Evolutionary conservation across 1,140 invertebrate genomes (phyloP), one percentile per base, ranked within the genome.

Genomic region (Ridgeia piscesae): DNA sequence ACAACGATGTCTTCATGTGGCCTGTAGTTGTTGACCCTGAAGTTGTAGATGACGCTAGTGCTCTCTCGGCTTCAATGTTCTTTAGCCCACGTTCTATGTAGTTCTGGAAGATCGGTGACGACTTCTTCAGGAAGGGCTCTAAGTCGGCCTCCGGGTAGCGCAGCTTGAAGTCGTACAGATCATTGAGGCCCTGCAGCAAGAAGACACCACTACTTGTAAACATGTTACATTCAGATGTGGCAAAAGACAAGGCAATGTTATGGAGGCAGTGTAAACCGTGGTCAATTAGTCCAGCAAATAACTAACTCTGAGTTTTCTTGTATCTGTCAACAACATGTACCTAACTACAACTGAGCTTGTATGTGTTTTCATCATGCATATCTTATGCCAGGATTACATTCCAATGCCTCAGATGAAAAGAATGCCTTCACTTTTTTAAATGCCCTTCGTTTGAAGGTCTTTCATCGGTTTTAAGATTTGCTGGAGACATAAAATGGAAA

Each of bases 131-230:
- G 95, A 98, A 99, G 48, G 98, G 98, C 95, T 98, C 98, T n/a
- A 98, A 97, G 95, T 99, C 98, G 33, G 98, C 98, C 93, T 99
- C 98, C 0, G 98, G 98, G 96, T 99, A 97, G 95, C 98, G 97
- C 94, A 97, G 97, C 96, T 98, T 97, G 94, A 99, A 98, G 93
- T 99, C 98, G 94, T 98, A 99, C 9, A 99, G 96, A 94, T 98
- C 97, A 92, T 97, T 97, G 50, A 99, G 96, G 50, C 98, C 99
- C 97, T 97, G 94, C 88, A 92, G 92, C 91, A 92, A 34, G 33
- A 91, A 91, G 35, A 27, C 34, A 90, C 17, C 17, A 21, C 2
- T 4, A 77, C 17, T 77, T 77, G 2, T 31, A 77, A 27, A 77
- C 2, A 77, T 17, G 27, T 17, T 21, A 21, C 17, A 9, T 90